phyloP scores from a whole-genome alignment of 1,140 invertebrate species.

The Aphis craccivora region DNA sequence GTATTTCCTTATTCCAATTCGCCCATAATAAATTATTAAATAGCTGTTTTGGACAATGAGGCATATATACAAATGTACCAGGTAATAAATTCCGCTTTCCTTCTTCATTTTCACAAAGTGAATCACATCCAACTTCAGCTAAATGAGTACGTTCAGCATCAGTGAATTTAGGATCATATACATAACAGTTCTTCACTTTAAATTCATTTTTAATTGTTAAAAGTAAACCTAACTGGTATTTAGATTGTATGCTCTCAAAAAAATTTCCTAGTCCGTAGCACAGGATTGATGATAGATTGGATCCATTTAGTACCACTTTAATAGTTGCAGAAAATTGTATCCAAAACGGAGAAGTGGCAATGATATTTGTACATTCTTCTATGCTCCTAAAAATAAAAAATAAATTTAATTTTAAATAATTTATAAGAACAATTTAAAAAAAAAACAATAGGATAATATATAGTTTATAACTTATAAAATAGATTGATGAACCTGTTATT shows the following conservation, averaged over 20 bases:
- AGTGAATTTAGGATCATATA: constrained; percentile 59
- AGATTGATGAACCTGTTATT: background rate
- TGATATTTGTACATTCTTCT: constrained; percentile 50
- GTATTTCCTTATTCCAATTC: constrained; percentile 56
- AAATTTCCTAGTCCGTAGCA: constrained; percentile 60
- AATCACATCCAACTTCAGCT: constrained; percentile 40
- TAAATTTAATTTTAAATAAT: background rate
- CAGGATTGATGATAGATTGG: constrained; percentile 40
- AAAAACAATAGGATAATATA: background rate
- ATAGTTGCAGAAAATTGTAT: constrained; percentile 29
- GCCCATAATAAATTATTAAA: constrained; percentile 59
- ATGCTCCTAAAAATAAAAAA: constrained; percentile 45
- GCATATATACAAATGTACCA: constrained; percentile 58
- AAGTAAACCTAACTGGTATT: constrained; percentile 58
- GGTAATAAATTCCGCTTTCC: constrained; percentile 22
- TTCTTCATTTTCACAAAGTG: constrained; percentile 58
- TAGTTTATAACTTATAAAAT: background rate
- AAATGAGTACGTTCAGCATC: constrained; percentile 51
- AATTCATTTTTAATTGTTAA: constrained; percentile 57
- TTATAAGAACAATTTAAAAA: background rate
- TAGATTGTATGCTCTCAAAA: constrained; percentile 56
- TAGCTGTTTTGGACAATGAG: constrained; percentile 59
- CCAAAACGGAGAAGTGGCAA: constrained; percentile 51
- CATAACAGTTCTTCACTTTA: constrained; percentile 46
- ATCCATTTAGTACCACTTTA: constrained; percentile 30